Conservation (phyloP, 2,888 invertebrate species). For the Aphodius granarius region DNA sequence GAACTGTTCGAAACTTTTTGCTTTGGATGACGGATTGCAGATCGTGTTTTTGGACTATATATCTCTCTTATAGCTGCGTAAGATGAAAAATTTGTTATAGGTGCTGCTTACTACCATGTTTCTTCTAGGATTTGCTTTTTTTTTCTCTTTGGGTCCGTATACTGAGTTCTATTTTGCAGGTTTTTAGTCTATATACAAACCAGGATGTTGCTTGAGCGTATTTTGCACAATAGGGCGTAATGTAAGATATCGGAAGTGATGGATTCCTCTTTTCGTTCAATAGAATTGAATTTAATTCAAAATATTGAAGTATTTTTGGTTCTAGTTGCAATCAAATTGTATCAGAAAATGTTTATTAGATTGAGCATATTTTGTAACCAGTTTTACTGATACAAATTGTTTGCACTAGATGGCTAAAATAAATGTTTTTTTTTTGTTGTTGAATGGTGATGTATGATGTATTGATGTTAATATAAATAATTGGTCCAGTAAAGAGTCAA, state of each 20-base stretch:
- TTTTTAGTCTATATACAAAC: conserved; percentile 13
- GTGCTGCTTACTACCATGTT: conserved; percentile 17
- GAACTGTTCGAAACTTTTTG: too few species aligned
- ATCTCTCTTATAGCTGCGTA: neutral
- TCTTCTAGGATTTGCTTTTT: conserved; percentile 14
- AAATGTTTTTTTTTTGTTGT: neutral
- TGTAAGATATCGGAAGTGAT: conserved; percentile 20
- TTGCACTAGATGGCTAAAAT: neutral
- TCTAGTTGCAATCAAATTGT: neutral
- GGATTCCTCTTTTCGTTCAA: conserved; percentile 15
- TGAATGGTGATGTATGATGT: too few species aligned
- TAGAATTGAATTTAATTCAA: conserved; percentile 14
- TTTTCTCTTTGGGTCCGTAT: conserved; percentile 7
- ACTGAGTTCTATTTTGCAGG: conserved; percentile 26
- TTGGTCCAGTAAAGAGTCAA: neutral
- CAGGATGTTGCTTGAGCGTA: conserved; percentile 24
- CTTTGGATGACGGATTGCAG: too few species aligned
- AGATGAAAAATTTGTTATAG: conserved; percentile 16
- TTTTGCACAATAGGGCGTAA: conserved; percentile 31
- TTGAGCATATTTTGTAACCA: neutral
- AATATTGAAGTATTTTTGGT: neutral
- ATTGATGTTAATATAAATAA: too few species aligned
- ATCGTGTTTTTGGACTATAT: neutral
- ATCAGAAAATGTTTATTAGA: neutral
- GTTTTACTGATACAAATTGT: neutral